These are phyloP conservation scores for Cydia fagiglandana DNA, from an alignment of 1,140 invertebrate genomes.

Conservation along the genomic window DNA sequence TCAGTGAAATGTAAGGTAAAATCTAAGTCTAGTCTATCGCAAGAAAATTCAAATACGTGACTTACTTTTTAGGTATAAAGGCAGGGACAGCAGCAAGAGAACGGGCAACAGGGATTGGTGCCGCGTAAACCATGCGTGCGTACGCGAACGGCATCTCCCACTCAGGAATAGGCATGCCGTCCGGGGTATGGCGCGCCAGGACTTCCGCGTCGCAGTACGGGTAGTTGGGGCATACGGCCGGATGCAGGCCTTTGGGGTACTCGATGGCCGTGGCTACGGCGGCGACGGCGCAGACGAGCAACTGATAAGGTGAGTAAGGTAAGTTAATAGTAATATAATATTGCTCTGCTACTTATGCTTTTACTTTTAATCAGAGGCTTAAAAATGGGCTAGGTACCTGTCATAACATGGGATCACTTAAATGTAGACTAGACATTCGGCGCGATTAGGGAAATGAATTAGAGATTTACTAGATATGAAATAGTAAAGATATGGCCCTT, in stretches of 20 bases:
- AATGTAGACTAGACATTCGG: background rate
- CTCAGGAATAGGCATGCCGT: conserved; percentile 52
- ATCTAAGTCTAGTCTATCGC: too few species aligned
- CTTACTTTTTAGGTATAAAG: background rate
- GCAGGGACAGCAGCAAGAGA: background rate
- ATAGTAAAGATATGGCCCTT: too few species aligned
- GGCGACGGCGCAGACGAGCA: conserved; percentile 20
- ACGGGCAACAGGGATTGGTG: background rate
- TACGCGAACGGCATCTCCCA: conserved; percentile 42
- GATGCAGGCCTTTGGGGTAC: conserved; percentile 58
- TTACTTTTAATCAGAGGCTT: too few species aligned
- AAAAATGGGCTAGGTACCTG: too few species aligned
- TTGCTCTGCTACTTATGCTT: too few species aligned
- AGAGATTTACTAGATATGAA: too few species aligned
- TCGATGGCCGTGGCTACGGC: conserved; percentile 37
- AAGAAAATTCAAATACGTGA: background rate
- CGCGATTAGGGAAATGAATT: too few species aligned
- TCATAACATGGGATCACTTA: background rate
- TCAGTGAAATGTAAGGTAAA: too few species aligned
- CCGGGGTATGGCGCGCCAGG: conserved; percentile 45
- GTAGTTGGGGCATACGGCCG: conserved; percentile 61
- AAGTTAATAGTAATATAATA: background rate
- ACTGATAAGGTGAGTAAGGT: background rate
- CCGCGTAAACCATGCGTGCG: background rate
- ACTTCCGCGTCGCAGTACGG: conserved; percentile 57